Percentiles rank a stretch among this genome's conserved stretches.
Evolutionary conservation across 2,888 invertebrate species (phyloP).

Genomic region (Cephalotes varians): DNA sequence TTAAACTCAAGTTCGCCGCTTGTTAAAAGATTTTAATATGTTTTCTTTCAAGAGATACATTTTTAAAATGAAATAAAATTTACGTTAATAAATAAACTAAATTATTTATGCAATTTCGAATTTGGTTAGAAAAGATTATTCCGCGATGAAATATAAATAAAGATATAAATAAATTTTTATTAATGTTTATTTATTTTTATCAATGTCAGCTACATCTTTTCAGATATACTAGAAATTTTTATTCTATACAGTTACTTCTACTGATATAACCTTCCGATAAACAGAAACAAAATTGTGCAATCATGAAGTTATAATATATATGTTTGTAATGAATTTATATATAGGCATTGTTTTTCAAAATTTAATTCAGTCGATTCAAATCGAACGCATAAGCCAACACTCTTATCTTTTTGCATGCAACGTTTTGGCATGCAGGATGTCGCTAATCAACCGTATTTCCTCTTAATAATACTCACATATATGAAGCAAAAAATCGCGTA

Average conservation of each 20-base stretch:
- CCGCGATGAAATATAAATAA: neutral
- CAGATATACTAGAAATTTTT: neutral
- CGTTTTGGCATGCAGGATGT: slow-evolving; percentile 24
- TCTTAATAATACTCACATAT: neutral
- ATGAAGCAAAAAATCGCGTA: neutral
- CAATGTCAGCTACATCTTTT: neutral
- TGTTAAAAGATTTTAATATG: neutral
- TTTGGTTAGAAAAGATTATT: neutral
- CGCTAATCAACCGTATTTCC: neutral
- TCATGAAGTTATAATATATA: neutral
- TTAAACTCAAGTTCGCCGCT: neutral
- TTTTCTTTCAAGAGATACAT: neutral
- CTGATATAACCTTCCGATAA: neutral
- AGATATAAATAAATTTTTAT: neutral
- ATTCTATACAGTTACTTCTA: neutral
- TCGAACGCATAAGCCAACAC: slow-evolving; percentile 26
- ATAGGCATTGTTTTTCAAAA: too few species aligned
- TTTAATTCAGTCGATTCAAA: slow-evolving; percentile 19
- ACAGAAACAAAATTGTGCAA: slow-evolving; percentile 2
- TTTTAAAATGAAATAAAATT: neutral
- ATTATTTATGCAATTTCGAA: neutral
- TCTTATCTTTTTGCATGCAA: slow-evolving; percentile 48
- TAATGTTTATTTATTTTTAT: neutral
- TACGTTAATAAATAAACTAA: neutral
- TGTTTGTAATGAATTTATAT: slow-evolving; percentile 29